phyloP scores from a whole-genome alignment of 1,140 invertebrate genomes.

The Macrobrachium rosenbergii region DNA sequence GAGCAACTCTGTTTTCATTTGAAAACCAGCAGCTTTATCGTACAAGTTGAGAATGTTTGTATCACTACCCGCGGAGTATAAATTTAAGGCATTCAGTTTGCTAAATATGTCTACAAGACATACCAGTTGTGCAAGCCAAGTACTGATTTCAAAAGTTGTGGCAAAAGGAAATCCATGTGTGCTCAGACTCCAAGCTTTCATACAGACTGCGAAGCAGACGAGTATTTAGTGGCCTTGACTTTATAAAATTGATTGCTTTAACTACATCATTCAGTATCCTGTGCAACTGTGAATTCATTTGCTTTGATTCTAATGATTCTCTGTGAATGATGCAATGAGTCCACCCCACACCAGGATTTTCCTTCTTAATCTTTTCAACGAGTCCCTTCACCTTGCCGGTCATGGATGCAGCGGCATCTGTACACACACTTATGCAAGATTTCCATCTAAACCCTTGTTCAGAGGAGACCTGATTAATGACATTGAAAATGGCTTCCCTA shows the following conservation, averaged over 20 bases:
- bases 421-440: too few relatives aligned
- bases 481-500: not conserved
- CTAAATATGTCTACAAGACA: not conserved
- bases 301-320: not conserved
- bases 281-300: too few relatives aligned
- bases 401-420: not conserved
- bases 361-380: not conserved
- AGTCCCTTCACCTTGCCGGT: not conserved
- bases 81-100: constrained; percentile 10
- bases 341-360: constrained; percentile 22
- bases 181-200: not conserved
- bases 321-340: constrained; percentile 20
- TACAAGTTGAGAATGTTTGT: constrained; percentile 17
- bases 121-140: not conserved
- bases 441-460: not conserved
- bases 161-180: not conserved
- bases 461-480: not conserved
- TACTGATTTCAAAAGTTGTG: not conserved
- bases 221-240: not conserved
- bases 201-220: not conserved
- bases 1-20: constrained; percentile 29
- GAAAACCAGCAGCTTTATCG: not conserved
- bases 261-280: not conserved
- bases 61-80: constrained; percentile 3
- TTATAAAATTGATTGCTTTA: not conserved